Conservation (phyloP, 2,888 invertebrate species). For the Lithophane semibrunnea region DNA sequence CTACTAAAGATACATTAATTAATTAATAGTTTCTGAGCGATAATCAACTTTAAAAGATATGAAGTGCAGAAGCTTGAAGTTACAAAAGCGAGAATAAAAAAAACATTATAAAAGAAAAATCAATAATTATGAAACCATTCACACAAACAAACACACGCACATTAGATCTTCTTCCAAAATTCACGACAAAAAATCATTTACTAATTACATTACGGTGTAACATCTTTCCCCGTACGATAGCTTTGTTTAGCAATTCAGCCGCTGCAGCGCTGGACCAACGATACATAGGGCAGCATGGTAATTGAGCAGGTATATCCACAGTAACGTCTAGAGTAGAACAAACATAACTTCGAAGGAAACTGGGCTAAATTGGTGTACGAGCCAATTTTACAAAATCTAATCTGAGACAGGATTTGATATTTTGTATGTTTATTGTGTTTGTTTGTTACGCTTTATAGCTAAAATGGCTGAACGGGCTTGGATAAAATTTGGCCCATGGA, state of each 20-base stretch:
- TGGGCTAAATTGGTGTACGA: background rate
- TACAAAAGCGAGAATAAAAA: background rate
- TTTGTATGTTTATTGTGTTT: too few species aligned
- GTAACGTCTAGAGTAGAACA: conserved; percentile 2
- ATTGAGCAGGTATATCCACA: conserved; percentile 31
- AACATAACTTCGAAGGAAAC: conserved; percentile 1
- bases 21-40: background rate
- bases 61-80: background rate
- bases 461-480: too few species aligned
- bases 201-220: conserved; percentile 18
- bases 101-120: background rate
- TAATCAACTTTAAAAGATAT: background rate
- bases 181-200: background rate
- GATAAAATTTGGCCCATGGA: too few species aligned
- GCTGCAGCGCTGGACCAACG: conserved; percentile 12
- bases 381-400: background rate
- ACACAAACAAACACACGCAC: background rate
- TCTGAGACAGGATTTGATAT: too few species aligned
- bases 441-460: too few species aligned
- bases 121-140: background rate
- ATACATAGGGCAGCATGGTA: conserved; percentile 19
- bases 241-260: conserved; percentile 40
- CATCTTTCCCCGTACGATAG: background rate
- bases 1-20: background rate
- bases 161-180: background rate